Evolutionary conservation across 2,888 invertebrate species (phyloP).

Genomic region (Rhingia campestris): DNA sequence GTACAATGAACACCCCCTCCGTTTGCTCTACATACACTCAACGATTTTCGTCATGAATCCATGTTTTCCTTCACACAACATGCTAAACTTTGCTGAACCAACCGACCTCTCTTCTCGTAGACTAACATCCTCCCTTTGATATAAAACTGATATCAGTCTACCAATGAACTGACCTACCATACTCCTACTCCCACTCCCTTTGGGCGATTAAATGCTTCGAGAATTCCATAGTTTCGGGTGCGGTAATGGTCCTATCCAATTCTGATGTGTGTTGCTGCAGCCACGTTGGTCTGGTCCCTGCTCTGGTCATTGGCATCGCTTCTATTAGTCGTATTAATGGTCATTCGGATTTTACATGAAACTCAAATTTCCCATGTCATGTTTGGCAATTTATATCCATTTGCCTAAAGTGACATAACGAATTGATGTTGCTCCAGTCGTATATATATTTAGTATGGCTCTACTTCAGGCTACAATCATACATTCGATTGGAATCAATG

Average conservation of each 20-base stretch:
- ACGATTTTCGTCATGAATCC: constrained; percentile 31
- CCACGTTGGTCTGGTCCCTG: constrained; percentile 23
- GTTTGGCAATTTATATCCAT: constrained; percentile 68
- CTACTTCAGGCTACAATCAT: background rate
- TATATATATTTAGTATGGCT: constrained; percentile 8
- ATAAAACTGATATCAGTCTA: constrained; percentile 29
- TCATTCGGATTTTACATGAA: constrained; percentile 74
- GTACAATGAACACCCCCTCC: background rate
- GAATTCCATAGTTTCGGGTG: background rate
- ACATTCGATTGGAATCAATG: constrained; percentile 13
- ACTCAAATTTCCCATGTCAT: constrained; percentile 66
- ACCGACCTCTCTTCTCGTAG: background rate
- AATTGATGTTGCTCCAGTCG: constrained; percentile 52
- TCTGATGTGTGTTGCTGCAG: constrained; percentile 25
- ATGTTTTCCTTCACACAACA: constrained; percentile 51
- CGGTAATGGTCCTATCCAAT: constrained; percentile 9
- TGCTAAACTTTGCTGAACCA: constrained; percentile 28
- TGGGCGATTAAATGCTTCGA: constrained; percentile 6
- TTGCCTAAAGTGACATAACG: constrained; percentile 63
- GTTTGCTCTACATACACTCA: background rate
- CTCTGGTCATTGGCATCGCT: constrained; percentile 40
- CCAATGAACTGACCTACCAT: constrained; percentile 3
- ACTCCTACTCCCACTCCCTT: background rate
- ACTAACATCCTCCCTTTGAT: constrained; percentile 5
- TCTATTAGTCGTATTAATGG: constrained; percentile 75